Conservation (phyloP, 2,888 invertebrate species). For the Spodoptera littoralis region DNA sequence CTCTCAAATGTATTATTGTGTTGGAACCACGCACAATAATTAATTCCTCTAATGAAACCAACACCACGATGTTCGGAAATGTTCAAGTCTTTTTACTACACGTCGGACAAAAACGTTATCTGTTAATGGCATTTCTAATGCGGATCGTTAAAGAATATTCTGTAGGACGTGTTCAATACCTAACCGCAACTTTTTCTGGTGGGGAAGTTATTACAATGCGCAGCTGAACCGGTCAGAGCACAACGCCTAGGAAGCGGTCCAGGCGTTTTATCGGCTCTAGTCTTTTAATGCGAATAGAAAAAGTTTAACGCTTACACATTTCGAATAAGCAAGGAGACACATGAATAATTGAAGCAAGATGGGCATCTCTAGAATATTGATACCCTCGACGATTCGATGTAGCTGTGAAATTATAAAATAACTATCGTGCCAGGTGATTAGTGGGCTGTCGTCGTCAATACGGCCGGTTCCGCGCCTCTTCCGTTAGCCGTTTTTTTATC, state of each 20-base stretch:
- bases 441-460: constrained; percentile 66
- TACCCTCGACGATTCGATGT: constrained; percentile 52
- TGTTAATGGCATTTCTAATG: constrained; percentile 59
- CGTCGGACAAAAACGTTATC: constrained; percentile 49
- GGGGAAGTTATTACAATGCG: constrained; percentile 75
- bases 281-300: constrained; percentile 67
- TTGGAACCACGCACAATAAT: constrained; percentile 49
- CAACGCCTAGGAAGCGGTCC: constrained; percentile 70
- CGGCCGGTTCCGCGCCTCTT: constrained; percentile 80
- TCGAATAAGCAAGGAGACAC: constrained; percentile 67
- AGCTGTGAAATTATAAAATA: constrained; percentile 71
- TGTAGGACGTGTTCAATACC: constrained; percentile 58
- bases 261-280: constrained; percentile 68
- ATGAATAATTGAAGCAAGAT: constrained; percentile 74
- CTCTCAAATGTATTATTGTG: constrained; percentile 53
- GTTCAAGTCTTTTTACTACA: constrained; percentile 49
- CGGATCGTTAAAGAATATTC: constrained; percentile 66
- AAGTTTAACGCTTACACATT: constrained; percentile 65
- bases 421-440: constrained; percentile 70
- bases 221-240: constrained; percentile 71
- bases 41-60: constrained; percentile 46
- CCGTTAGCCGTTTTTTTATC: constrained; percentile 79
- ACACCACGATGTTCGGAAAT: constrained; percentile 41
- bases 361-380: constrained; percentile 68
- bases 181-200: constrained; percentile 72